phyloP scores from a whole-genome alignment of 2,797 vertebrate species.

The Leucoraja ocellata region DNA sequence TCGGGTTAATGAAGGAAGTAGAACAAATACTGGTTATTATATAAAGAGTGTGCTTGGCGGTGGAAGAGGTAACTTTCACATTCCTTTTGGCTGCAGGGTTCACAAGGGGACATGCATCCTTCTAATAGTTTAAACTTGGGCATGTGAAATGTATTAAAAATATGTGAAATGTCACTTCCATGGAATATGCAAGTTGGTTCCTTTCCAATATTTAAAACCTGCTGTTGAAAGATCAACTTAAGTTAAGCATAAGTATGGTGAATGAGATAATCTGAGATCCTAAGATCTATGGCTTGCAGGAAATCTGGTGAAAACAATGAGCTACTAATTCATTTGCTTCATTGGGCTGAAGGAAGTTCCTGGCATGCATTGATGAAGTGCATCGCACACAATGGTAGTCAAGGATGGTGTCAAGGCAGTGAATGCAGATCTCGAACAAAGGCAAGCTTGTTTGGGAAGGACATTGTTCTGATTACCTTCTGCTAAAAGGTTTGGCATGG shows the following conservation, averaged over 20 bases:
- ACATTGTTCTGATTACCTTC: not conserved
- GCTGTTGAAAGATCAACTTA: conserved; percentile 17
- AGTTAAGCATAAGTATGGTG: not conserved
- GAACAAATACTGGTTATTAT: not conserved
- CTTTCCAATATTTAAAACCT: not conserved
- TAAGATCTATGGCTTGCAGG: not conserved
- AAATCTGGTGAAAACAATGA: conserved; percentile 17
- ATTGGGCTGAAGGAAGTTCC: not conserved
- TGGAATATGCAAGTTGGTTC: not conserved
- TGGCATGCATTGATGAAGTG: not conserved
- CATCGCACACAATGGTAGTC: not conserved
- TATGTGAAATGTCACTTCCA: not conserved
- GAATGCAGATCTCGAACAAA: not conserved
- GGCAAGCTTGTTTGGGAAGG: not conserved
- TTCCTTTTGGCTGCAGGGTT: not conserved
- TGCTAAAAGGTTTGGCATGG: not conserved
- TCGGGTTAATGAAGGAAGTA: not conserved
- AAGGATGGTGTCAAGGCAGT: not conserved
- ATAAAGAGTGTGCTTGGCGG: not conserved
- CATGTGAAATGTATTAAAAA: not conserved
- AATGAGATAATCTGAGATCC: not conserved
- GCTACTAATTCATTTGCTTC: not conserved
- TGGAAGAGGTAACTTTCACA: not conserved
- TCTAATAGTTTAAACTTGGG: not conserved
- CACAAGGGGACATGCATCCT: not conserved